phyloP scores from a whole-genome alignment of 2,113 vertebrate species.

The Anolis sagrei region DNA sequence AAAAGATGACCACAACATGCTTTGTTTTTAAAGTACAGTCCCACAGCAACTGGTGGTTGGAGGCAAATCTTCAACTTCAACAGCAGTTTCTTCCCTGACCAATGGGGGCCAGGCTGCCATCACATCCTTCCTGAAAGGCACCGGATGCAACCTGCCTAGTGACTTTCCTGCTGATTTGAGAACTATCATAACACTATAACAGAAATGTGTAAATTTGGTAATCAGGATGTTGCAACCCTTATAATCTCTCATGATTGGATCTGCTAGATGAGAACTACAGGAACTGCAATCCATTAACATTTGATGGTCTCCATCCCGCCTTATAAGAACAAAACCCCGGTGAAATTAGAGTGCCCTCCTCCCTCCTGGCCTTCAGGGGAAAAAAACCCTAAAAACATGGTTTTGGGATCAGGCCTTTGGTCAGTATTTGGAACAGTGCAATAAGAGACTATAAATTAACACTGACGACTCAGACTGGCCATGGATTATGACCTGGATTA shows the following conservation, averaged over 20 bases:
- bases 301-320: not conserved
- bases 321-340: not conserved
- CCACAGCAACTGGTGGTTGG: not conserved
- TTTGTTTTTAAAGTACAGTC: not conserved
- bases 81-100: not conserved
- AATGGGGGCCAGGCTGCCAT: not conserved
- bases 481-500: too few species aligned
- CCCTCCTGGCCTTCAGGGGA: too few species aligned
- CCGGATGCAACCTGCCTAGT: too few species aligned
- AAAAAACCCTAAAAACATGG: too few species aligned
- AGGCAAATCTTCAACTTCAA: not conserved
- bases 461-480: too few species aligned
- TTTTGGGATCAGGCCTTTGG: too few species aligned
- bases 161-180: not conserved
- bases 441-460: too few species aligned
- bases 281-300: not conserved
- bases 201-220: not conserved
- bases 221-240: not conserved
- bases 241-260: not conserved
- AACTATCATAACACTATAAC: not conserved
- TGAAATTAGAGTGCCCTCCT: too few species aligned
- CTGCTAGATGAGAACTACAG: not conserved
- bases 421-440: too few species aligned
- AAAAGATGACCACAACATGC: not conserved
- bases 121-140: not conserved